Evolutionary conservation across 2,797 vertebrate species (phyloP), one percentile per base, ranked within the genome.

Genomic region (Mus caroli): DNA sequence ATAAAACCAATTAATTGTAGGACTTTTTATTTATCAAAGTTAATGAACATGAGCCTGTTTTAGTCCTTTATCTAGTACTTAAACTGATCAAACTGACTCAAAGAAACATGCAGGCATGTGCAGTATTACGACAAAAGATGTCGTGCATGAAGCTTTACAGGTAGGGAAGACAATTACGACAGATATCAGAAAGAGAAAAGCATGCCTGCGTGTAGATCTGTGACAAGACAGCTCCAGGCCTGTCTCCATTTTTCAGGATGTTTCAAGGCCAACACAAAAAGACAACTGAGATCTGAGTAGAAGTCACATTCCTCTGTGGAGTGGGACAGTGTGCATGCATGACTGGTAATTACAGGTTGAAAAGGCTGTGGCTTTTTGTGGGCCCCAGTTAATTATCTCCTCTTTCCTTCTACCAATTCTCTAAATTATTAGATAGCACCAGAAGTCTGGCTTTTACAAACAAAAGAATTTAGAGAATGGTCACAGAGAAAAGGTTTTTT

Each of bases 391-490:
- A 75, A 58, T 46, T 54, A 24, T 31, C 77, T 84, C 43, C 50
- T 37, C 28, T 15, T 14, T 10, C 71, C 26, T 17, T 50, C 62
- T 7, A 6, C 1, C 34, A 43, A 14, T 26, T 64, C n/a, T 76
- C 83, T 82, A 78, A 78, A 96, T 54, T 50, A 91, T 80, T 84
- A 84, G 76, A 79, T 46, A 71, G 78, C 40, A 50, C 73, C 34
- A 37, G 40, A 95, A 82, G 62, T 71, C 89, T 83, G 50, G 46
- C 43, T 75, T 94, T 93, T 93, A 87, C 58, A 93, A 91, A 92
- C 62, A 88, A 96, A 50, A 50, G 77, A 50, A 50, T 71, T 56
- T 92, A 92, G 85, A 83, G 83, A 40, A 31, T 58, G 28, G 43
- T 76, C 73, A 85, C 19, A 58, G 78, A 88, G 84, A 77, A 93